Evolutionary conservation across 2,888 invertebrate species (phyloP).

Genomic region (Mythimna lalbum): DNA sequence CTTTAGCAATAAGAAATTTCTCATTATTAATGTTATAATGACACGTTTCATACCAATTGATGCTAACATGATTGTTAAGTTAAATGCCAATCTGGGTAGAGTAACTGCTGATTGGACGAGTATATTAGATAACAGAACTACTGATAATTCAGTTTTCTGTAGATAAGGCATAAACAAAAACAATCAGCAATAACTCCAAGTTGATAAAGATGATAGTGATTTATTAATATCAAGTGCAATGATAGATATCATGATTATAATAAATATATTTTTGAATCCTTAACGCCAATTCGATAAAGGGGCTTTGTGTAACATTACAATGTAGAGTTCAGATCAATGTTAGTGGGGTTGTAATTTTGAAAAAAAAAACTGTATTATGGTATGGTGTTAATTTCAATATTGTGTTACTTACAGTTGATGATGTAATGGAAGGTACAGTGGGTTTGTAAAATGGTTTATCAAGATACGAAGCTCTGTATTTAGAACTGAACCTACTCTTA

Average conservation of each 20-base stretch:
- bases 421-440: constrained; percentile 91
- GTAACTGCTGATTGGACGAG: constrained; percentile 39
- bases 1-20: constrained; percentile 87
- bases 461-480: constrained; percentile 89
- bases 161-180: not conserved
- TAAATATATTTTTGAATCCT: constrained; percentile 60
- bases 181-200: constrained; percentile 47
- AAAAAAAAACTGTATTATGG: constrained; percentile 41
- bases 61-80: constrained; percentile 28
- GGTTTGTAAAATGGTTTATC: constrained; percentile 92
- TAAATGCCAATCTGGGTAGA: constrained; percentile 34
- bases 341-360: constrained; percentile 54
- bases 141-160: not conserved
- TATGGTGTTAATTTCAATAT: constrained; percentile 56
- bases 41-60: constrained; percentile 40
- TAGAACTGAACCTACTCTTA: constrained; percentile 90
- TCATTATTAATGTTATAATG: constrained; percentile 41
- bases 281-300: constrained; percentile 88
- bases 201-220: constrained; percentile 48
- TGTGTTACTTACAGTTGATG: constrained; percentile 88
- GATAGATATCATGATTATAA: constrained; percentile 40
- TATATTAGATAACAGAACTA: not conserved
- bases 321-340: constrained; percentile 31
- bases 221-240: constrained; percentile 43
- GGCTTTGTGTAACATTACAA: constrained; percentile 78